Evolutionary conservation across 2,888 invertebrate species (phyloP), one percentile per base, ranked within the genome.

Genomic region (Mesoligia furuncula): DNA sequence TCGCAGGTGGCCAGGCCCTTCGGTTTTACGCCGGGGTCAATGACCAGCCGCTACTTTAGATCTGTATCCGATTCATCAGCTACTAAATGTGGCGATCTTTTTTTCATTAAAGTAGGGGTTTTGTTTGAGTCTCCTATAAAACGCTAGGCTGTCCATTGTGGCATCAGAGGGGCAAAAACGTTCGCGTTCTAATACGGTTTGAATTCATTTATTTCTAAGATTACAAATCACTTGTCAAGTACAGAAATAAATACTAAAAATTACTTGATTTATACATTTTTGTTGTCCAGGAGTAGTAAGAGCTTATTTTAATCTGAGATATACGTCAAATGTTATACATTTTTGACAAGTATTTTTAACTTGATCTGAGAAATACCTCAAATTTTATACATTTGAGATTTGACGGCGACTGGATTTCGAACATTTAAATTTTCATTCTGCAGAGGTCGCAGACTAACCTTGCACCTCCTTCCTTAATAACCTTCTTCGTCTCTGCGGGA

Each of bases 1-100:
- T 91, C 89, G 91, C 91, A 90, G 91, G 90, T 91, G 90, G 86
- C 78, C 87, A 85, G 86, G 90, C 91, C 93, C 91, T 92, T 90
- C 85, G 66, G 82, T 82, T 73, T 73, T 76, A 83, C 81, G 75
- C 62, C 59, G 65, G 79, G 89, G 83, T 88, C 88, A 87, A 79
- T 62, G 81, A 74, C 79, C 88, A 27, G 24, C 45, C 54, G 79
- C 79, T 85, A 83, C 79, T 86, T 74, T 70, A 66, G 71, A 83
- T 83, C 71, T 74, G 54, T 73, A 82, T 80, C 83, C 59, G 39
- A 85, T 73, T 80, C 77, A 77, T 75, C 42, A 45, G 9, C 13
- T 74, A 31, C 65, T 59, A 70, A 65, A 67, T 57, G 1, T 51
- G 39, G 42, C 51, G 15, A 1, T 62, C 24, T 74, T 54, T 66